phyloP scores from a whole-genome alignment of 2,113 vertebrate species.

The Microtus ochrogaster region DNA sequence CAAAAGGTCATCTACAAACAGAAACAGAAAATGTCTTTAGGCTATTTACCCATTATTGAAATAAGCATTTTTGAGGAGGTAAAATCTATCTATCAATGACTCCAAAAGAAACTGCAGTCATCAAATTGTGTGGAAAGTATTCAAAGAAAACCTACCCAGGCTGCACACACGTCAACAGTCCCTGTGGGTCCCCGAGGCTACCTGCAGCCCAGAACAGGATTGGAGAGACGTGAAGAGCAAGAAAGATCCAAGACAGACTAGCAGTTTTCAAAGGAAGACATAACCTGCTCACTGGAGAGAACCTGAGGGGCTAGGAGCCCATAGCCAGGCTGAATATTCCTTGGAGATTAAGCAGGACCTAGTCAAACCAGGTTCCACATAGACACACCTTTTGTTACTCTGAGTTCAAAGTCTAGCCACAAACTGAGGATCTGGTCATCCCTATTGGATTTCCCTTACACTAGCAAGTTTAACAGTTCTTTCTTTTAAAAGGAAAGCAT shows the following conservation, averaged over 20 bases:
- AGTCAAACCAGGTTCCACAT: neutral
- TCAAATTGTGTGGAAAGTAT: conserved; percentile 27
- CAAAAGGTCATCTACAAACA: conserved; percentile 10
- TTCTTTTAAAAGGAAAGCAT: neutral
- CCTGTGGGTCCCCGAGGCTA: neutral
- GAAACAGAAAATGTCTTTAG: neutral
- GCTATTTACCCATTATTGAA: neutral
- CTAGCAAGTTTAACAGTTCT: conserved; percentile 42
- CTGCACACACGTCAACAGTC: neutral
- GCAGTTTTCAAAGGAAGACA: conserved; percentile 14
- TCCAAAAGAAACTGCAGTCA: conserved; percentile 33
- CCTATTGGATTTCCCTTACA: neutral
- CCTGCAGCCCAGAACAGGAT: neutral
- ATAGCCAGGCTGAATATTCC: neutral
- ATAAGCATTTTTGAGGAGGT: neutral
- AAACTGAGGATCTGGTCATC: conserved; percentile 1
- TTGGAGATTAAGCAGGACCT: neutral
- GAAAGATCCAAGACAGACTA: neutral
- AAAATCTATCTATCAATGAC: neutral
- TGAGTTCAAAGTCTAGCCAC: conserved; percentile 53
- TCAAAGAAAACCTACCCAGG: conserved; percentile 21
- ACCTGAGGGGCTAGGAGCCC: neutral
- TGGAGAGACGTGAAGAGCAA: neutral
- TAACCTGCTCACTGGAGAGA: neutral
- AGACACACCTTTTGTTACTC: conserved; percentile 65